Evolutionary conservation across 2,113 vertebrate species (phyloP).

Genomic region (Glaucidium brasilianum): DNA sequence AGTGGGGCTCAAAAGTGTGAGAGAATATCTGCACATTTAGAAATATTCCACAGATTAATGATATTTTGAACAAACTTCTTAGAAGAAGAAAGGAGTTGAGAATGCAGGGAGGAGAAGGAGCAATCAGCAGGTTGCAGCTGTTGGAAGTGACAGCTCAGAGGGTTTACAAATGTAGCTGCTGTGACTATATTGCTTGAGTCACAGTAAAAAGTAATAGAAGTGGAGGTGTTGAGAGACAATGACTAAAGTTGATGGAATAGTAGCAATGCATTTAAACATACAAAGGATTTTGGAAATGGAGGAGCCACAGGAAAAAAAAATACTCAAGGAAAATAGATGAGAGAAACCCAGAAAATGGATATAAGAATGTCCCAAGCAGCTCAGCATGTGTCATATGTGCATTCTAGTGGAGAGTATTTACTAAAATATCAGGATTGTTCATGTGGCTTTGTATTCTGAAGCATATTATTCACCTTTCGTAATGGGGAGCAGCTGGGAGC

Average conservation of each 20-base stretch:
- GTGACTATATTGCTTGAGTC: not conserved
- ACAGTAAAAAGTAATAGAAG: slow-evolving; percentile 12
- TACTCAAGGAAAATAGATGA: not conserved
- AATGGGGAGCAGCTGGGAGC: not conserved
- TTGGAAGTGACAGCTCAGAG: not conserved
- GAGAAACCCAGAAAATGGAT: not conserved
- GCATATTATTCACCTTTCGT: slow-evolving; percentile 20
- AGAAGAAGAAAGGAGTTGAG: not conserved
- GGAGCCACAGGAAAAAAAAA: not conserved
- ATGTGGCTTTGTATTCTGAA: slow-evolving; percentile 14
- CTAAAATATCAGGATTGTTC: slow-evolving; percentile 25
- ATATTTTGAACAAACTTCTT: not conserved
- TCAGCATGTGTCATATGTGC: not conserved
- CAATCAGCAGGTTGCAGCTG: not conserved
- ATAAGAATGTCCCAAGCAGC: not conserved
- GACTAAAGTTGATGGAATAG: slow-evolving; percentile 8
- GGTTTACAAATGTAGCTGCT: slow-evolving; percentile 11
- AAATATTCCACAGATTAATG: not conserved
- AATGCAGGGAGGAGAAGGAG: not conserved
- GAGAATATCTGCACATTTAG: not conserved
- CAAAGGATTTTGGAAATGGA: slow-evolving; percentile 26
- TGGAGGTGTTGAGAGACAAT: not conserved
- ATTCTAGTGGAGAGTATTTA: slow-evolving; percentile 19
- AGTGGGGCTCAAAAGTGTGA: not conserved
- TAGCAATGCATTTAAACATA: not conserved